Evolutionary conservation across 1,140 invertebrate genomes (phyloP).

Genomic region (Micrasema minimum): DNA sequence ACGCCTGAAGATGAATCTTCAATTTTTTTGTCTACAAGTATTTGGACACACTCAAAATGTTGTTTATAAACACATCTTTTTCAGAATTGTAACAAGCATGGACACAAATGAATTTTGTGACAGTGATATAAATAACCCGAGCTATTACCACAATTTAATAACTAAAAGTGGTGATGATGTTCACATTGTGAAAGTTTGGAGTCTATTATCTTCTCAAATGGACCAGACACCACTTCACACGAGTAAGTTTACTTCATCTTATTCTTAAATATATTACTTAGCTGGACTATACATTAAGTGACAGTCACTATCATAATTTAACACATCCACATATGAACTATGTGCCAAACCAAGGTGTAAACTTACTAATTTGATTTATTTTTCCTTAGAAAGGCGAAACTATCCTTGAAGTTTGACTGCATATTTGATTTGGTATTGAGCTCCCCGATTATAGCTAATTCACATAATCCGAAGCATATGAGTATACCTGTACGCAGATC

Average conservation of each 20-base stretch:
- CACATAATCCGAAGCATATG: not conserved
- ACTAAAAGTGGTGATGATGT: conserved; percentile 36
- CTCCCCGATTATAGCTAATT: conserved; percentile 12
- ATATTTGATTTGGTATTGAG: conserved; percentile 32
- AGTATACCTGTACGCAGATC: conserved; percentile 21
- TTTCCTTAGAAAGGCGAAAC: conserved; percentile 31
- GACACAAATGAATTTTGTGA: conserved; percentile 23
- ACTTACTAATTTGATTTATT: too few species aligned
- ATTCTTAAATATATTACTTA: too few species aligned
- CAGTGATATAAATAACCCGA: not conserved
- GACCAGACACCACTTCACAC: not conserved
- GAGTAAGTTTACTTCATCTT: not conserved
- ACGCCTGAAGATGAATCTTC: too few species aligned
- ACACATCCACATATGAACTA: too few species aligned
- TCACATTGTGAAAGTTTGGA: conserved; percentile 31
- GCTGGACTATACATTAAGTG: too few species aligned
- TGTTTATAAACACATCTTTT: too few species aligned
- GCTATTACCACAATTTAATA: conserved; percentile 22
- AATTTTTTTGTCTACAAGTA: too few species aligned
- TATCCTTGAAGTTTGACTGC: conserved; percentile 46
- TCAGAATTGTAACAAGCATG: conserved; percentile 23
- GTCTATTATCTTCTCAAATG: conserved; percentile 13
- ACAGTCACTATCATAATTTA: too few species aligned
- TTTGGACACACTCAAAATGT: too few species aligned
- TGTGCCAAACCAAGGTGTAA: too few species aligned